Evolutionary conservation across 1,140 invertebrate genomes (phyloP).

Genomic region (Bombus sibiricus): DNA sequence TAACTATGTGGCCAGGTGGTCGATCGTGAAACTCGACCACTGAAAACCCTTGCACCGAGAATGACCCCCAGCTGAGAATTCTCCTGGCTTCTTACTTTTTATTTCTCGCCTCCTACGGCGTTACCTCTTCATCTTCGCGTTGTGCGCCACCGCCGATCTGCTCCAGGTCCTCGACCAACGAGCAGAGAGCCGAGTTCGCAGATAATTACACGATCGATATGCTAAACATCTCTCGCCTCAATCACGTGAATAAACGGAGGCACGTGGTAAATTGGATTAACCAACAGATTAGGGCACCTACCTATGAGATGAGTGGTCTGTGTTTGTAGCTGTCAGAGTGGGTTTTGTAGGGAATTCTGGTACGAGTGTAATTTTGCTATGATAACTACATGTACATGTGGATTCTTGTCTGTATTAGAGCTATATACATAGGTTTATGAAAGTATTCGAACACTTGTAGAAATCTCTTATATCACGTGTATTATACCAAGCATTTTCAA

Average conservation of each 20-base stretch:
- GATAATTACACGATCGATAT: slow-evolving; percentile 71
- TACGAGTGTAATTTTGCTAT: not conserved
- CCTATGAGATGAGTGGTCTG: not conserved
- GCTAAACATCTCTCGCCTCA: slow-evolving; percentile 65
- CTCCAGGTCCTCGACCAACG: not conserved
- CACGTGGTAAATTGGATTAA: slow-evolving; percentile 58
- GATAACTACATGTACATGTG: not conserved
- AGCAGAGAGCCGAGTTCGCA: slow-evolving; percentile 4
- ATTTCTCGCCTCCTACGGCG: slow-evolving; percentile 74
- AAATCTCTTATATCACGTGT: too few species aligned
- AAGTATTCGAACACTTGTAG: too few species aligned
- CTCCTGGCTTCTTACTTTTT: slow-evolving; percentile 70
- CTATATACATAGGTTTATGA: too few species aligned
- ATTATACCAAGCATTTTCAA: too few species aligned
- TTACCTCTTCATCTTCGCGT: slow-evolving; percentile 76
- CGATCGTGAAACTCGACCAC: slow-evolving; percentile 61
- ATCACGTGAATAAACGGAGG: slow-evolving; percentile 66
- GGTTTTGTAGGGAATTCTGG: slow-evolving; percentile 9
- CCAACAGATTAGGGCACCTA: slow-evolving; percentile 3
- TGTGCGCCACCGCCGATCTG: not conserved
- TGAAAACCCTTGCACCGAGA: slow-evolving; percentile 63
- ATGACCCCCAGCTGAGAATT: slow-evolving; percentile 75
- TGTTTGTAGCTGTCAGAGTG: slow-evolving; percentile 1
- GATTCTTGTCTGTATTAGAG: too few species aligned
- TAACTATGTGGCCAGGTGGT: slow-evolving; percentile 73